These are phyloP conservation scores for Paraescarpia echinospica DNA, from an alignment of 1,140 invertebrate genomes.

Conservation along the genomic window DNA sequence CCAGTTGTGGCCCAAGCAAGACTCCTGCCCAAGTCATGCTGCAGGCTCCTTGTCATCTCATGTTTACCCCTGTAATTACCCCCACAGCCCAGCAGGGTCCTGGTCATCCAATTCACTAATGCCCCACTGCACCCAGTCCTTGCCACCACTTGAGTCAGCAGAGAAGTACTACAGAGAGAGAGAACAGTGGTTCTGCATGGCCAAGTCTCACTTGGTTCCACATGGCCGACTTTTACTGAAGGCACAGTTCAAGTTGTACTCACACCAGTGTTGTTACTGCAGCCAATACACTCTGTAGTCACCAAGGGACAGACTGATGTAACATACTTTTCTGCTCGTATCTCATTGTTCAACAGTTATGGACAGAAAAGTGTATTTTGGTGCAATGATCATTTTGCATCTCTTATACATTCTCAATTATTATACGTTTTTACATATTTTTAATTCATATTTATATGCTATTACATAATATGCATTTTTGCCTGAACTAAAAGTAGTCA, in stretches of 20 bases:
- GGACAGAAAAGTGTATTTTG: no score
- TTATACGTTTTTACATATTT: no score
- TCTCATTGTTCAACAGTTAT: no score
- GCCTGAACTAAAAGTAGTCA: no score
- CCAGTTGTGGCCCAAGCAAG: neutral
- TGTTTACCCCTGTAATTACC: neutral
- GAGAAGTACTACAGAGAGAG: neutral
- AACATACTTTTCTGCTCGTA: no score
- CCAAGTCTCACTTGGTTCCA: neutral
- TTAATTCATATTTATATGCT: no score
- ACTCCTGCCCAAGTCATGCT: neutral
- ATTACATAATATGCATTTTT: no score
- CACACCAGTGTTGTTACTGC: neutral
- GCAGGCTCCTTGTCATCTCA: neutral
- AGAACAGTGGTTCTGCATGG: neutral
- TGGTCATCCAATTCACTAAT: neutral
- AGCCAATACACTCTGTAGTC: neutral
- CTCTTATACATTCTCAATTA: no score
- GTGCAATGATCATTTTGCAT: no score
- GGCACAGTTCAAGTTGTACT: neutral
- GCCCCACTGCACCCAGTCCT: neutral
- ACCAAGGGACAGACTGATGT: neutral
- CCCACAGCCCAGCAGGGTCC: neutral
- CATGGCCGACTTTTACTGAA: neutral
- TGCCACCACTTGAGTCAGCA: neutral